These are phyloP conservation scores for Lepilemur ruficaudatus DNA, from an alignment of 2,797 vertebrate genomes.

Conservation along the genomic window DNA sequence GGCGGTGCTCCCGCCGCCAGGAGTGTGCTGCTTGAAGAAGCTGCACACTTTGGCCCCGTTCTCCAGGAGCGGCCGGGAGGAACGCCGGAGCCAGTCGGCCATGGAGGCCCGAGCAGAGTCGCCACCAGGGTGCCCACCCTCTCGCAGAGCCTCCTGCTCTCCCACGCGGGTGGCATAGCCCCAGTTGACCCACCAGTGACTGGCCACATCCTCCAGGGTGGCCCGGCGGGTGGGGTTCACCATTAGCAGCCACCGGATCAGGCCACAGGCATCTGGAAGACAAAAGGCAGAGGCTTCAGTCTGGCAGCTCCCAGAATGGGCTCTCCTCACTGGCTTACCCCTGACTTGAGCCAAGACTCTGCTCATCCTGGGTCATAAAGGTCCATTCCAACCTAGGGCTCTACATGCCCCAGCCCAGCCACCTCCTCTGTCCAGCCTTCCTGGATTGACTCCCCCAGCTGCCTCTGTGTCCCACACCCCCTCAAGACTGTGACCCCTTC, in stretches of 20 bases:
- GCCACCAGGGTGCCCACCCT: conserved; percentile 51
- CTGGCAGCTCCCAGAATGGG: accelerated
- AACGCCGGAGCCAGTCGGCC: conserved; percentile 93
- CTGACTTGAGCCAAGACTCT: not conserved
- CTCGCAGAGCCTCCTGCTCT: conserved; percentile 84
- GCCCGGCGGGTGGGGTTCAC: conserved; percentile 97
- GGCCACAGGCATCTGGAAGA: conserved; percentile 94
- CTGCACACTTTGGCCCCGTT: conserved; percentile 95
- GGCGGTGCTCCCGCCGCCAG: accelerated
- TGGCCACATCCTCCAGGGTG: conserved; percentile 94
- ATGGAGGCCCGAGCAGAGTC: conserved; percentile 87
- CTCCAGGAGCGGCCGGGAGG: conserved; percentile 93
- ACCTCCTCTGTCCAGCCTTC: not conserved
- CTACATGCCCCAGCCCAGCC: accelerated
- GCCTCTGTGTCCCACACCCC: not conserved
- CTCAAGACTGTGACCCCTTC: not conserved
- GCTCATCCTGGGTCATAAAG: not conserved
- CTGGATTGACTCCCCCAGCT: not conserved
- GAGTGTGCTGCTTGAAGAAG: conserved; percentile 90
- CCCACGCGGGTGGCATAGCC: conserved; percentile 88
- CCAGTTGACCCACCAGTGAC: conserved; percentile 99
- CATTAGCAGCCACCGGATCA: conserved; percentile 99
- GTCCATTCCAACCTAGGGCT: not conserved
- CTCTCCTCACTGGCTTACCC: not conserved
- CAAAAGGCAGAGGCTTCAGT: not conserved